Conservation (phyloP, 1,140 invertebrate species). For the Adoxophyes honmai region DNA sequence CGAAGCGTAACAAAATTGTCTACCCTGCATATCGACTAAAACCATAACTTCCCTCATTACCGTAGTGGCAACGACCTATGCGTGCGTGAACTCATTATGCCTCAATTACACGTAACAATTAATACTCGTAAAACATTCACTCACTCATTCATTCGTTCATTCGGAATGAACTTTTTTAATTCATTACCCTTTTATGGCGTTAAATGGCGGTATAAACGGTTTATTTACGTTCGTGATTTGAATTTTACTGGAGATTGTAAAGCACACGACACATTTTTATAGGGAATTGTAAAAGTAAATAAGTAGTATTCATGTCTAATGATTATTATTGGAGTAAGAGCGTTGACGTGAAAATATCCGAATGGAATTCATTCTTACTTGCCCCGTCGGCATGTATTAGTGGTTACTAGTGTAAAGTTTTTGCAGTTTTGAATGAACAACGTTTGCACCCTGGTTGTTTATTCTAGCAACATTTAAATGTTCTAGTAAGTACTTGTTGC, state of each 20-base stretch:
- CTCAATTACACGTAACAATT: slow-evolving; percentile 29
- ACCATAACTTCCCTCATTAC: slow-evolving; percentile 10
- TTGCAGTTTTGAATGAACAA: too few species aligned
- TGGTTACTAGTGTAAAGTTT: too few species aligned
- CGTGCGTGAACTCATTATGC: slow-evolving; percentile 26
- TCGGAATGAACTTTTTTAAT: slow-evolving; percentile 38
- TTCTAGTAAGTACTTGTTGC: too few species aligned
- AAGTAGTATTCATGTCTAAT: too few species aligned
- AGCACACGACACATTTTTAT: slow-evolving; percentile 13
- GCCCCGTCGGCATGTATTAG: too few species aligned
- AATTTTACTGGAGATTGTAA: slow-evolving; percentile 27
- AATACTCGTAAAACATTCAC: slow-evolving; percentile 29
- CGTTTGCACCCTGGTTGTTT: too few species aligned
- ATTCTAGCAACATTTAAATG: too few species aligned
- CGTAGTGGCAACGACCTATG: background rate
- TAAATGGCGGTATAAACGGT: slow-evolving; percentile 53
- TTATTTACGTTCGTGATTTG: slow-evolving; percentile 56
- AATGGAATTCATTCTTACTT: too few species aligned
- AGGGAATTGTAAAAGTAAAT: background rate
- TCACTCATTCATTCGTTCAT: slow-evolving; percentile 24
- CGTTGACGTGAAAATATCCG: too few species aligned
- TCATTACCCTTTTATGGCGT: slow-evolving; percentile 49
- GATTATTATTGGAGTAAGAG: too few species aligned
- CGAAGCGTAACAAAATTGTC: background rate
- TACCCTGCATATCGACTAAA: slow-evolving; percentile 16